Percentiles rank a stretch among this genome's conserved stretches.
Conservation (phyloP, 2,888 invertebrate species). For the Melanophora roralis region DNA sequence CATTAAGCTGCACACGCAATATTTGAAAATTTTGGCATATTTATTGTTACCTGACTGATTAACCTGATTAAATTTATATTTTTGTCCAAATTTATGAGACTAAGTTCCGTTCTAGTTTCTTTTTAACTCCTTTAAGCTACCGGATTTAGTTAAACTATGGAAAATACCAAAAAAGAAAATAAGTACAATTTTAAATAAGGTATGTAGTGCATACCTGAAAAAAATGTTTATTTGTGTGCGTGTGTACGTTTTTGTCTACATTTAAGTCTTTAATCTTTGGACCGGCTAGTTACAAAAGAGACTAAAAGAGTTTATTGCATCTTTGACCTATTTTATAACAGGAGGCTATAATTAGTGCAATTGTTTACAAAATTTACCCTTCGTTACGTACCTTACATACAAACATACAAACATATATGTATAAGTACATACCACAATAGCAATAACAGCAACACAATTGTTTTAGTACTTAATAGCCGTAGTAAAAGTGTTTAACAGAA, state of each 20-base stretch:
- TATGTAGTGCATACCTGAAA: conserved; percentile 1
- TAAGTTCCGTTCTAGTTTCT: conserved; percentile 72
- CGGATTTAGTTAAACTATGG: conserved; percentile 67
- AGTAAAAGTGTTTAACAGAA: background rate
- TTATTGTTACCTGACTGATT: conserved; percentile 66
- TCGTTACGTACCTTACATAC: conserved; percentile 67
- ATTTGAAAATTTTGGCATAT: conserved; percentile 58
- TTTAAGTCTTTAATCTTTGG: background rate
- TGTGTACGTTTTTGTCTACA: background rate
- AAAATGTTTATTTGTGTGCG: background rate
- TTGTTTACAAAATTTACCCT: conserved; percentile 75
- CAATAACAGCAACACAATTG: conserved; percentile 26
- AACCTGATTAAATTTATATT: conserved; percentile 73
- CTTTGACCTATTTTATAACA: conserved; percentile 66
- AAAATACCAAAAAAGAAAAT: background rate
- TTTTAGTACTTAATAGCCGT: conserved; percentile 33
- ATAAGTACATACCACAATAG: background rate
- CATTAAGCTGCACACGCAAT: conserved; percentile 60
- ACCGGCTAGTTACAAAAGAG: background rate
- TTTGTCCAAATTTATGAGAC: conserved; percentile 73
- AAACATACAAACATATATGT: too few relatives aligned
- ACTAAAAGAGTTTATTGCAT: conserved; percentile 2
- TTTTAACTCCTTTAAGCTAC: conserved; percentile 75
- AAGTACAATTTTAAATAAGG: background rate
- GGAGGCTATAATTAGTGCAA: conserved; percentile 73